Percentiles rank a stretch among this genome's conserved stretches.
phyloP scores from a whole-genome alignment of 1,140 invertebrate species.

The Hyposmocoma kahamanoa region DNA sequence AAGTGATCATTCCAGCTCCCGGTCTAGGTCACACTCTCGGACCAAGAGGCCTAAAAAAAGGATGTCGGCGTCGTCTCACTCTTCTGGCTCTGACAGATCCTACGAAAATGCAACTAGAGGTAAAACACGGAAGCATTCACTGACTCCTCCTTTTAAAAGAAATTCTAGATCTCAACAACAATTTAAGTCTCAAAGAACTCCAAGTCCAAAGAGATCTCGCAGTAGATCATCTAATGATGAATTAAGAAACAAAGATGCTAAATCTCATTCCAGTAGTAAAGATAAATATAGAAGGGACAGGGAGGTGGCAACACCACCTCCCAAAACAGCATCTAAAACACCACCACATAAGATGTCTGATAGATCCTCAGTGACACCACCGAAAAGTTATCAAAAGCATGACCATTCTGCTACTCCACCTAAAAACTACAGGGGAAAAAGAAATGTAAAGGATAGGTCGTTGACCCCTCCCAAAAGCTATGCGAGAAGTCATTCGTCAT shows the following conservation, averaged over 20 bases:
- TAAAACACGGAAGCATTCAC: conserved; percentile 26
- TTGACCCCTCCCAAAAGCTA: conserved; percentile 58
- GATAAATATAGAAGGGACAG: conserved; percentile 24
- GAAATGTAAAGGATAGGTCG: conserved; percentile 42
- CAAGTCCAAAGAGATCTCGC: conserved; percentile 21
- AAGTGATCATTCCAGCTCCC: conserved; percentile 44
- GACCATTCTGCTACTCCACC: conserved; percentile 25
- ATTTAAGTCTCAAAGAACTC: conserved; percentile 22
- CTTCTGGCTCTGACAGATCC: conserved; percentile 41
- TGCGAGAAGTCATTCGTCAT: conserved; percentile 35
- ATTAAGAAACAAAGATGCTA: conserved; percentile 16
- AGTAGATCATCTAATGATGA: conserved; percentile 25
- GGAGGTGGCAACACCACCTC: conserved; percentile 29
- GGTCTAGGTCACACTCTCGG: conserved; percentile 43
- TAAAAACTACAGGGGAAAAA: conserved; percentile 33
- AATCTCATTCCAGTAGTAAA: conserved; percentile 32
- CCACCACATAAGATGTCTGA: conserved; percentile 33
- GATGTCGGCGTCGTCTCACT: conserved; percentile 34
- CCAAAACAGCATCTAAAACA: conserved; percentile 17
- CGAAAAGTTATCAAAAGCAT: conserved; percentile 27
- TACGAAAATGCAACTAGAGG: conserved; percentile 31
- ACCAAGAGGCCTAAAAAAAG: conserved; percentile 31
- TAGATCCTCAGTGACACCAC: conserved; percentile 39
- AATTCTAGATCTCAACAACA: conserved; percentile 25
- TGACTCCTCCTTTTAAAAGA: conserved; percentile 39